Evolutionary conservation across 2,888 invertebrate genomes (phyloP), one percentile per base, ranked within the genome.

Genomic region (Parnassius apollo): DNA sequence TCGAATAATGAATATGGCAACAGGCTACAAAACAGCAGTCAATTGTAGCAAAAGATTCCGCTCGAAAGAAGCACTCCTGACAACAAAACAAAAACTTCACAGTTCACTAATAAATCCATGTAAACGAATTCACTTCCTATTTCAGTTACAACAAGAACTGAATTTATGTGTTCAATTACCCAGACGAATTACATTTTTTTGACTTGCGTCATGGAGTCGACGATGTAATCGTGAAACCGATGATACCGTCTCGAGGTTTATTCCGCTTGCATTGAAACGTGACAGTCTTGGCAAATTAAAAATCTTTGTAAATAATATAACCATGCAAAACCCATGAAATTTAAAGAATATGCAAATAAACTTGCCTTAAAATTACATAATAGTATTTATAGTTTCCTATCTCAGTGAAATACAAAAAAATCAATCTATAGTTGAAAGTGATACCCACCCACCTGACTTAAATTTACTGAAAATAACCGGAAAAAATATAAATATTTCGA

Each of bases 91-190:
- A 45, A n/a, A 44, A 59, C 44, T 42, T 35, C 35, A 59, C 50
- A 9, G n/a, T 46, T 18, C n/a, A 56, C 42, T 50, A 45, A 22
- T 25, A 22, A 48, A 48, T 51, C 10, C 52, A 9, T 42, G 35
- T 56, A 52, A 50, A 22, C 52, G 18, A 59, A 51, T 54, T 63
- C 42, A n/a, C n/a, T n/a, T 12, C 46, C 2, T 63, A 46, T 46
- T 0, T 1, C 8, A 2, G 48, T 56, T 0, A 9, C 1, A 9
- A 48, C 48, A 56, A 59, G 56, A 56, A 11, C 55, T 48, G 9
- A 56, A 50, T 50, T 59, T 9, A 10, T 18, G 9, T 1, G 10
- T n/a, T 13, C 13, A 8, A 11, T 44, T 4, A 2, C 4, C 9
- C 22, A 46, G n/a, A 22, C 51, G 0, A 12, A 35, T 9, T 2